These are phyloP conservation scores for Clitarchus hookeri DNA, from an alignment of 2,888 invertebrate species.

Conservation along the genomic window DNA sequence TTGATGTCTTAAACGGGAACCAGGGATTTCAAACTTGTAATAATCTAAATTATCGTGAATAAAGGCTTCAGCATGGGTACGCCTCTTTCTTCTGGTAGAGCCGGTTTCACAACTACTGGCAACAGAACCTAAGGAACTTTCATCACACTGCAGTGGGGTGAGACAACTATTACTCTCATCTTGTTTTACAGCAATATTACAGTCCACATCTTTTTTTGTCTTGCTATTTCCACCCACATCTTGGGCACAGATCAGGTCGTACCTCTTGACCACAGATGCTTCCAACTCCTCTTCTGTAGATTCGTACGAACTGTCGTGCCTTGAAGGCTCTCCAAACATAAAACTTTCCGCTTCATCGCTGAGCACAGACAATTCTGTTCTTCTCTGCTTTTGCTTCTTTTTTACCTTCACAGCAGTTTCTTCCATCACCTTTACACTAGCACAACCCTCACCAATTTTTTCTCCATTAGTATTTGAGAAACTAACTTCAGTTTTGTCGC, in stretches of 20 bases:
- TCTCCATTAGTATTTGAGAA: constrained; percentile 45
- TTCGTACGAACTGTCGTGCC: constrained; percentile 17
- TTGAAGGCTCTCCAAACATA: constrained; percentile 69
- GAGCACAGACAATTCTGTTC: constrained; percentile 67
- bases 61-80: constrained; percentile 63
- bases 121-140: constrained; percentile 34
- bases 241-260: neutral
- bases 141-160: constrained; percentile 32
- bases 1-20: constrained; percentile 57
- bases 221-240: constrained; percentile 21
- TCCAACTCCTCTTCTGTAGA: constrained; percentile 26
- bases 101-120: constrained; percentile 38
- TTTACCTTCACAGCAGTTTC: constrained; percentile 19
- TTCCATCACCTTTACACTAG: constrained; percentile 21
- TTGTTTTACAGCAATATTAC: constrained; percentile 15
- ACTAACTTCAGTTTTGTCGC: constrained; percentile 53
- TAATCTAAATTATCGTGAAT: constrained; percentile 64
- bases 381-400: constrained; percentile 28
- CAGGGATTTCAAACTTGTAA: constrained; percentile 59
- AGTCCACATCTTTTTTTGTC: constrained; percentile 18
- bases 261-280: constrained; percentile 22
- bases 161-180: neutral
- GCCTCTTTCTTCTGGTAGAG: constrained; percentile 52
- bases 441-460: constrained; percentile 47
- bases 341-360: constrained; percentile 88